phyloP scores from a whole-genome alignment of 2,888 invertebrate species.

The Pyrgus malvae region DNA sequence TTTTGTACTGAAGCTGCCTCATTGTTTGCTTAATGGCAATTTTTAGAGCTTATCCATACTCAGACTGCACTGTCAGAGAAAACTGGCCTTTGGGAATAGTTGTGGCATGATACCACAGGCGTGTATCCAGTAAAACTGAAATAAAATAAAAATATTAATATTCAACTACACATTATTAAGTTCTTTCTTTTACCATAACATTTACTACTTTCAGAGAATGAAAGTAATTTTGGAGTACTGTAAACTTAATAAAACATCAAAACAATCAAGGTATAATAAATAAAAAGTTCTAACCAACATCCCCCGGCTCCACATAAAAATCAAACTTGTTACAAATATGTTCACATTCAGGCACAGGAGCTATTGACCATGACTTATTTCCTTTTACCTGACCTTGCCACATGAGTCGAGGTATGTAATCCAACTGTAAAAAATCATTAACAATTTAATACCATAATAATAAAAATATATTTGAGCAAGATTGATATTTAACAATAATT shows the following conservation, averaged over 20 bases:
- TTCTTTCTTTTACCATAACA: no score
- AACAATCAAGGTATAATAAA: background rate
- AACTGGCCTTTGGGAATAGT: conserved; percentile 90
- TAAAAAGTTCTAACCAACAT: conserved; percentile 84
- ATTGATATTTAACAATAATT: no score
- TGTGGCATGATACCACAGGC: conserved; percentile 96
- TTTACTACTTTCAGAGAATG: no score
- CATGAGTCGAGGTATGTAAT: conserved; percentile 94
- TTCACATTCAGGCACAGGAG: conserved; percentile 94
- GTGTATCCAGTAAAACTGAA: conserved; percentile 92
- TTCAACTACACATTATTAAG: no score
- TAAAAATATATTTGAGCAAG: no score
- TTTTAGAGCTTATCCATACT: conserved; percentile 86
- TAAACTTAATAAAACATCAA: no score
- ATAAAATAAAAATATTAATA: conserved; percentile 33
- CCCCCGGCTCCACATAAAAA: conserved; percentile 92
- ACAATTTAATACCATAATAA: no score
- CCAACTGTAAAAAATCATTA: conserved; percentile 82
- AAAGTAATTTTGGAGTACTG: no score
- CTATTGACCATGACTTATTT: conserved; percentile 91
- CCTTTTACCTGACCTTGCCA: conserved; percentile 97
- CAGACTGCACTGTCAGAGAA: conserved; percentile 94
- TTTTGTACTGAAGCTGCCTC: conserved; percentile 50
- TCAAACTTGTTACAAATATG: conserved; percentile 86
- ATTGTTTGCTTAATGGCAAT: conserved; percentile 15